Base-by-base conservation (phyloP, 2,888 invertebrate species). In the Apamea anceps region DNA sequence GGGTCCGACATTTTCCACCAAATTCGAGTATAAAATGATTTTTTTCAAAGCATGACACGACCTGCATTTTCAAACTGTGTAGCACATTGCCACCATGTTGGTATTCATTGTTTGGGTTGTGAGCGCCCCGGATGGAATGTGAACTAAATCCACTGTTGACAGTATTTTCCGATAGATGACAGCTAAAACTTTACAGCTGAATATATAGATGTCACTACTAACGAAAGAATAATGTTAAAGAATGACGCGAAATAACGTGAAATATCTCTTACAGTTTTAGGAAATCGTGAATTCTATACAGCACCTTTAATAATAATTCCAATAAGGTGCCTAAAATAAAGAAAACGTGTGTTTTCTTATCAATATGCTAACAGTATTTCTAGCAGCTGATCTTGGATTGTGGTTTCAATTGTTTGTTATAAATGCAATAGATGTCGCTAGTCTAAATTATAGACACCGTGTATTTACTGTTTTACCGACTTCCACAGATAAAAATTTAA, bases 1-100 rank as follows among this genome's bases (percentile, higher is more conserved):
- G 97, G 97, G 97, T 98, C 98, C 97, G 98, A 98, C 98, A 98
- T 98, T 97, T 97, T 97, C 97, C 97, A 97, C 96, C 95, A 96
- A 96, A 96, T 93, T 95, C 96, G 91, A 95, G 95, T 94, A 95
- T 96, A 96, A 96, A 97, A 96, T 96, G 96, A 96, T 96, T 96
- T 97, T 97, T 97, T 97, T 97, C 97, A 96, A 96, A 95, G 96
- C 96, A 96, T 97, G 97, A 96, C 97, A 97, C 97, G 96, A 96
- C 95, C 97, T 97, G 97, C 97, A 97, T 97, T 97, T 97, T 97
- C 97, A 97, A 97, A 97, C 97, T 94, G 95, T 96, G 96, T 96
- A 97, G 94, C 97, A 96, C 96, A 97, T 96, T 97, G 96, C 97
- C 96, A 95, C 96, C 97, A 97, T 97, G 96, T 97, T 97, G 97